A percentile compares a stretch with the other conserved stretches of the same genome.
Conservation (phyloP, 2,113 vertebrate species). For the Tinamus guttatus region DNA sequence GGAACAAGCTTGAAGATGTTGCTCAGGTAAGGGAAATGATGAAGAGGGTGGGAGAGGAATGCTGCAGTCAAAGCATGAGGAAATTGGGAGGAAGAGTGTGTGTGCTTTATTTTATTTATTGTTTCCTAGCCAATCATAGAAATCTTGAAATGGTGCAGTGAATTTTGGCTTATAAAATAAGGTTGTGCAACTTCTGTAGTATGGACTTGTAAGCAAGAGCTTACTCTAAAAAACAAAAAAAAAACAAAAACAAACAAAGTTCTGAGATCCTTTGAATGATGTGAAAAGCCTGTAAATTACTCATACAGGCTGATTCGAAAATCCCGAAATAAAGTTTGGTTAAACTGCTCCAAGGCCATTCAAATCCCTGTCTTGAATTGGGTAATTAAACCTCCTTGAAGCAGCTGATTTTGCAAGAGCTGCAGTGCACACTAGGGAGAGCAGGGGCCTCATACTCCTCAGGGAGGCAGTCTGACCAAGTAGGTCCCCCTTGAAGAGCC, state of each 20-base stretch:
- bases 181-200: not conserved
- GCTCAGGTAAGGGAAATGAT: slow-evolving; percentile 86
- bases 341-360: not conserved
- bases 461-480: not conserved
- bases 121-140: not conserved
- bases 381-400: not conserved
- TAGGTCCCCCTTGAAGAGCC: not conserved
- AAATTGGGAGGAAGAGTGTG: not conserved
- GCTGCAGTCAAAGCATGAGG: not conserved
- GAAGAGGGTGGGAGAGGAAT: accelerated
- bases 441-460: not conserved
- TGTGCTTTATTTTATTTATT: not conserved
- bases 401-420: not conserved
- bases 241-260: not conserved
- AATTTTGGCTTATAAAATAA: not conserved
- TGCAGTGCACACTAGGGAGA: not conserved
- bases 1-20: slow-evolving; percentile 99
- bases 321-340: not conserved
- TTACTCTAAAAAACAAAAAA: not conserved
- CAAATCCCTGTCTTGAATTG: not conserved
- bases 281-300: not conserved
- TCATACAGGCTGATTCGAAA: not conserved
- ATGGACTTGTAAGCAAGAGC: not conserved
- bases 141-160: not conserved
- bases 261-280: not conserved